Percentiles rank a stretch among this genome's conserved stretches.
phyloP scores from a whole-genome alignment of 2,113 vertebrate species.

The Oxyruncus cristatus region DNA sequence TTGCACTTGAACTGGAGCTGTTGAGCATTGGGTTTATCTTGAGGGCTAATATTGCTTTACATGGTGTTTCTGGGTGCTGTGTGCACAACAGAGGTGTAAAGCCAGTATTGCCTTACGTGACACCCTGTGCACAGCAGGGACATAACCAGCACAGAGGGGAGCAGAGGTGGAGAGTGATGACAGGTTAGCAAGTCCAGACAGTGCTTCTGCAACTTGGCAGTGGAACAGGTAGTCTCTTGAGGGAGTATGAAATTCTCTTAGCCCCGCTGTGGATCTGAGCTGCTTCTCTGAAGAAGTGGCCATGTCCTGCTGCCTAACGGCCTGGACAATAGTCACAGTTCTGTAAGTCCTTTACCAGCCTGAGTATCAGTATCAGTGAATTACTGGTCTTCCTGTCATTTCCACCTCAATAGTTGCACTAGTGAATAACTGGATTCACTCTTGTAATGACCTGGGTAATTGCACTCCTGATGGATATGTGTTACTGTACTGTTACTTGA shows the following conservation, averaged over 20 bases:
- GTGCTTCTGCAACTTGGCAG: accelerated
- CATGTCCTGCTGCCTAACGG: not conserved
- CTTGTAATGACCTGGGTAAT: not conserved
- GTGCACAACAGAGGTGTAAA: not conserved
- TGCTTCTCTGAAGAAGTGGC: not conserved
- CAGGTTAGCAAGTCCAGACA: not conserved
- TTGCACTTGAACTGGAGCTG: not conserved
- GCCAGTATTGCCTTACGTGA: not conserved
- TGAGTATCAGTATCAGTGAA: not conserved
- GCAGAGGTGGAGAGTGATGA: not conserved
- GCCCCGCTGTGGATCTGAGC: not conserved
- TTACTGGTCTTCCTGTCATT: not conserved
- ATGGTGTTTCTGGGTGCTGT: not conserved
- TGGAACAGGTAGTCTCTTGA: not conserved
- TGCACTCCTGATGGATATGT: not conserved
- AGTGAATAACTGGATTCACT: not conserved
- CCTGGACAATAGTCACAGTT: accelerated
- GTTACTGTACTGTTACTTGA: not conserved
- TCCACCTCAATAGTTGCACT: not conserved
- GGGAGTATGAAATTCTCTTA: not conserved
- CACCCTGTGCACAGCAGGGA: not conserved
- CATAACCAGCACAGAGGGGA: accelerated
- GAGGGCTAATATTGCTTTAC: not conserved
- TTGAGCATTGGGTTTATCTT: not conserved
- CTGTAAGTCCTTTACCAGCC: not conserved